Evolutionary conservation across 2,797 vertebrate genomes (phyloP).

Genomic region (Pangasius mekongensis): DNA sequence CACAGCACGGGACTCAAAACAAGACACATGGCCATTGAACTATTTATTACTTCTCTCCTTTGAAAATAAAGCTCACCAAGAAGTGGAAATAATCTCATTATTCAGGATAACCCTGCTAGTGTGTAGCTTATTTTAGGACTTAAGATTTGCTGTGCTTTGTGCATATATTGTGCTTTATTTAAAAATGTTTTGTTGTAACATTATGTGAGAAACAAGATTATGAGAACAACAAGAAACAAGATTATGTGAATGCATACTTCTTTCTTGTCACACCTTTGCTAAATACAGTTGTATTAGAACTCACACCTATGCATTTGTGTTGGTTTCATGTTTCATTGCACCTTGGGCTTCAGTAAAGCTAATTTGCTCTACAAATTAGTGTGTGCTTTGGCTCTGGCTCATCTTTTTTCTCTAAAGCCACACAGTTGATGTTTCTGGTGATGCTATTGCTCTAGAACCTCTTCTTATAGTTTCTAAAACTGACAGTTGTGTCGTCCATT

Average conservation of each 20-base stretch:
- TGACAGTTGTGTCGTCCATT: not conserved
- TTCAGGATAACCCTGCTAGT: not conserved
- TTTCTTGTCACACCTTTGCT: not conserved
- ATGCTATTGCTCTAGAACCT: not conserved
- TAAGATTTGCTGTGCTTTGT: not conserved
- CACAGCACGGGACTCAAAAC: not conserved
- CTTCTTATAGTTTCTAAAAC: not conserved
- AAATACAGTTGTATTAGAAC: not conserved
- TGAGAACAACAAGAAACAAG: too few relatives aligned
- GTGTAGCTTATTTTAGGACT: not conserved
- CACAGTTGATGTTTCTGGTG: not conserved
- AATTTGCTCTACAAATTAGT: not conserved
- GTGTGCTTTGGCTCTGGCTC: not conserved
- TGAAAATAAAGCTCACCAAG: not conserved
- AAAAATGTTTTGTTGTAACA: too few relatives aligned
- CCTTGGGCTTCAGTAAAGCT: not conserved
- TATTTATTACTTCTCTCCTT: not conserved
- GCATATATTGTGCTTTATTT: not conserved
- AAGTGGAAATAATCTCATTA: not conserved
- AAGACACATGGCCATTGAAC: not conserved
- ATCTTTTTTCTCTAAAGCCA: not conserved
- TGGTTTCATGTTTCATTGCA: not conserved
- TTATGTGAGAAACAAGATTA: too few relatives aligned
- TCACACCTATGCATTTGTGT: not conserved
- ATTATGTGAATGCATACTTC: not conserved